Conservation (phyloP, 2,797 vertebrate genomes). For the Odontamblyopus lacepedii region DNA sequence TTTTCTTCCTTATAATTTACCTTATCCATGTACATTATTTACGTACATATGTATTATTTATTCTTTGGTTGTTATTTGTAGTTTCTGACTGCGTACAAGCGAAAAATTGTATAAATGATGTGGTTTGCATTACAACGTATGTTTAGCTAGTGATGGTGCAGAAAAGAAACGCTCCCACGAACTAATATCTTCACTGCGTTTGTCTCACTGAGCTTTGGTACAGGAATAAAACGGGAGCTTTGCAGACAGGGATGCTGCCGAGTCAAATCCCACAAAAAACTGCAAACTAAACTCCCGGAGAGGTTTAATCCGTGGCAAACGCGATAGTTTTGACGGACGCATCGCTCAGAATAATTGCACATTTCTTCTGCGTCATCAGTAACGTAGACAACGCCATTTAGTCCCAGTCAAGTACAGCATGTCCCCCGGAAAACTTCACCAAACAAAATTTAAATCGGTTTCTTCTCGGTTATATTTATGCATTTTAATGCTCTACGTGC, state of each 20-base stretch:
- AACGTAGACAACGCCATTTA: conserved; percentile 37
- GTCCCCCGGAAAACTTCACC: conserved; percentile 17
- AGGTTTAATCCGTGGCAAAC: neutral
- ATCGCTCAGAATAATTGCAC: conserved; percentile 11
- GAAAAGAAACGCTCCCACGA: conserved; percentile 47
- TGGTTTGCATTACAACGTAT: neutral
- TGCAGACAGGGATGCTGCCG: conserved; percentile 38
- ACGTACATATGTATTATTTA: too few species aligned
- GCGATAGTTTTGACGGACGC: conserved; percentile 5
- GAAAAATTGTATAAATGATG: neutral
- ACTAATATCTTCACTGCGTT: conserved; percentile 65
- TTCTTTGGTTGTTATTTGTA: neutral
- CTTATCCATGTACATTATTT: too few species aligned
- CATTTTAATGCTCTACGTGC: neutral
- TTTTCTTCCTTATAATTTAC: too few species aligned
- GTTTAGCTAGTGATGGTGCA: neutral
- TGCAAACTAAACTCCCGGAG: conserved; percentile 16
- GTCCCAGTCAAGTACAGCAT: conserved; percentile 44
- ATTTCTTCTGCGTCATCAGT: conserved; percentile 69
- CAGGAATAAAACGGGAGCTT: conserved; percentile 72
- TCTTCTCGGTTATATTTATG: neutral
- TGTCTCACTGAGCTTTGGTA: conserved; percentile 57
- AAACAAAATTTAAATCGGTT: neutral
- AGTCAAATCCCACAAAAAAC: neutral
- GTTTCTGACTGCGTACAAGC: too few species aligned